Evolutionary conservation across 2,888 invertebrate genomes (phyloP).

Genomic region (Zygogramma bicolorata): DNA sequence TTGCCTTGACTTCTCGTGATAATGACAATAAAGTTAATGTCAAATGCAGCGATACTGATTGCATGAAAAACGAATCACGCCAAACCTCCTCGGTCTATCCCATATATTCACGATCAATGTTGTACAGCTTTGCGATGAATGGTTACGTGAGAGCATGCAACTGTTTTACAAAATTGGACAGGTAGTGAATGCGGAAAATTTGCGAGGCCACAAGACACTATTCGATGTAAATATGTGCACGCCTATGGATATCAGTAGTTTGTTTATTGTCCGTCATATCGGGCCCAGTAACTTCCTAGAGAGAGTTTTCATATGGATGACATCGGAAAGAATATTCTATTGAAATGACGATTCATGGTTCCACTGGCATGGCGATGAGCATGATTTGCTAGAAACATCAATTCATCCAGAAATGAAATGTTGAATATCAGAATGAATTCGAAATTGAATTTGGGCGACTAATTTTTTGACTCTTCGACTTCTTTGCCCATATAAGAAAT

Average conservation of each 20-base stretch:
- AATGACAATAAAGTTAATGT: conserved; percentile 15
- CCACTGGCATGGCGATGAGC: too few relatives aligned
- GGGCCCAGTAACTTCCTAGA: neutral
- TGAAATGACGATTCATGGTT: too few relatives aligned
- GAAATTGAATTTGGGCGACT: too few relatives aligned
- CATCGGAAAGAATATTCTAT: too few relatives aligned
- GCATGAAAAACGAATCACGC: conserved; percentile 20
- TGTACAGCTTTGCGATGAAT: neutral
- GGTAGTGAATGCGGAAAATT: neutral
- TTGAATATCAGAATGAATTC: too few relatives aligned
- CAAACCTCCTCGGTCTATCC: conserved; percentile 9
- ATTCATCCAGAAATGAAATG: too few relatives aligned
- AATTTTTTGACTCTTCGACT: too few relatives aligned
- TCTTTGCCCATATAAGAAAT: too few relatives aligned
- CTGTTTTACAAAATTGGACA: conserved; percentile 3
- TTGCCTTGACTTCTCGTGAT: neutral
- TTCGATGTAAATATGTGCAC: neutral
- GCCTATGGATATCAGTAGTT: neutral
- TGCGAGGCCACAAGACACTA: neutral
- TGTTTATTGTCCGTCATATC: neutral
- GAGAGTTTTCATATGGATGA: neutral
- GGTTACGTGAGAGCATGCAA: conserved; percentile 4
- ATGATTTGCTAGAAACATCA: too few relatives aligned
- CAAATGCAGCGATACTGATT: conserved; percentile 14
- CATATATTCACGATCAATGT: conserved; percentile 21